Percentiles rank a stretch among this genome's conserved stretches.
These are phyloP conservation scores for Micrasema longulum DNA, from an alignment of 1,140 invertebrate genomes.

Conservation along the genomic window DNA sequence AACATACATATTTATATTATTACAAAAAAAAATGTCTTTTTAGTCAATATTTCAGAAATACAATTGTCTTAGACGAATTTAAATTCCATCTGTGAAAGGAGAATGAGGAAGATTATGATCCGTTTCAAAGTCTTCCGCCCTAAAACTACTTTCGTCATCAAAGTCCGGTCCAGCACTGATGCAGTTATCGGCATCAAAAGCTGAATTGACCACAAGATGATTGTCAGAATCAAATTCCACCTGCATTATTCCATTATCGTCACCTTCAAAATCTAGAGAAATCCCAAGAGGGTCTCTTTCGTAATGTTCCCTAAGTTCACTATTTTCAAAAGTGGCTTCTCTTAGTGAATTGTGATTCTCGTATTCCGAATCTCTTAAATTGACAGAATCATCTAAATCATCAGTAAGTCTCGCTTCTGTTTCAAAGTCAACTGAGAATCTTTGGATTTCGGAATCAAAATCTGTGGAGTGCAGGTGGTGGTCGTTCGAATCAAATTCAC, in stretches of 20 bases:
- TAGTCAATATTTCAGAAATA: neutral
- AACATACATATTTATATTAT: neutral
- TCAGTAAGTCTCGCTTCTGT: constrained; percentile 13
- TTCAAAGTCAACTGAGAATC: constrained; percentile 48
- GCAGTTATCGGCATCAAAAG: constrained; percentile 44
- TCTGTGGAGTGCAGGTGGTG: constrained; percentile 43
- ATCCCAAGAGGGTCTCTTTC: constrained; percentile 29
- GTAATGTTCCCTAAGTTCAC: constrained; percentile 31
- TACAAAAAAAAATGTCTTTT: neutral
- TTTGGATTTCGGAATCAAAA: constrained; percentile 49
- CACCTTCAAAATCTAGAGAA: constrained; percentile 35
- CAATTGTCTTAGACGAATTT: neutral
- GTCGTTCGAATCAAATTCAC: constrained; percentile 47
- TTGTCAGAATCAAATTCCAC: constrained; percentile 49
- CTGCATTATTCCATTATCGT: constrained; percentile 35
- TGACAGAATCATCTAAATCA: constrained; percentile 28
- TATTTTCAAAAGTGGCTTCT: constrained; percentile 30
- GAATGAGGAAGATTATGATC: constrained; percentile 45
- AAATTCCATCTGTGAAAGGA: constrained; percentile 50
- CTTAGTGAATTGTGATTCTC: neutral
- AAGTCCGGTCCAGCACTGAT: constrained; percentile 41
- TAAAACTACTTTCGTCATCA: constrained; percentile 45
- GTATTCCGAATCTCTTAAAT: constrained; percentile 17
- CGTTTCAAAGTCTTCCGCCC: constrained; percentile 46
- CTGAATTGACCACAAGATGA: constrained; percentile 30